phyloP scores from a whole-genome alignment of 1,140 invertebrate species.

The Macrotrachela quadricornifera region DNA sequence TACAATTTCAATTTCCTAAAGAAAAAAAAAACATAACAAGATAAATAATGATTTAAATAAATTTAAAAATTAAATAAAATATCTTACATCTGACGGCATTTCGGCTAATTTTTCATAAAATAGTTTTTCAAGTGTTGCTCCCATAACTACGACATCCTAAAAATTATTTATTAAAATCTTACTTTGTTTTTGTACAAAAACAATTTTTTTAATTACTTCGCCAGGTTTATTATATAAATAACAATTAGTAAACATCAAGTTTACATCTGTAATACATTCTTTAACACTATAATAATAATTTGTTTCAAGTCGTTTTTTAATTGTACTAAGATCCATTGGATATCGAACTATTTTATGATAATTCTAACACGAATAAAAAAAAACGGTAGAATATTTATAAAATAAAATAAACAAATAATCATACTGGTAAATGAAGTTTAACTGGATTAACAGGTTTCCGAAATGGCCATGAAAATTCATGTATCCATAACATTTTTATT shows the following conservation, averaged over 20 bases:
- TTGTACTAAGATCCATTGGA: constrained; percentile 92
- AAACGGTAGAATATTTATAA: no score
- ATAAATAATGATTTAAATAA: no score
- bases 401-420: no score
- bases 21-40: no score
- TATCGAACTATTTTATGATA: constrained; percentile 95
- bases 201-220: no score
- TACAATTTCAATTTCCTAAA: no score
- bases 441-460: no score
- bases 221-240: constrained; percentile 69
- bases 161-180: neutral
- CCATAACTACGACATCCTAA: neutral
- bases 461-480: neutral
- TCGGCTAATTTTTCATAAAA: neutral
- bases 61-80: no score
- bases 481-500: constrained; percentile 2
- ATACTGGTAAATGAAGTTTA: no score
- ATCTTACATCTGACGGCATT: neutral
- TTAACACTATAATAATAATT: constrained; percentile 84
- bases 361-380: constrained; percentile 39
- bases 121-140: no score
- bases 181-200: neutral
- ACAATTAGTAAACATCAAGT: constrained; percentile 99
- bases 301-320: constrained; percentile 63
- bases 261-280: constrained; percentile 97